phyloP scores from a whole-genome alignment of 2,888 invertebrate species.

The Hydrotaea diabolus region DNA sequence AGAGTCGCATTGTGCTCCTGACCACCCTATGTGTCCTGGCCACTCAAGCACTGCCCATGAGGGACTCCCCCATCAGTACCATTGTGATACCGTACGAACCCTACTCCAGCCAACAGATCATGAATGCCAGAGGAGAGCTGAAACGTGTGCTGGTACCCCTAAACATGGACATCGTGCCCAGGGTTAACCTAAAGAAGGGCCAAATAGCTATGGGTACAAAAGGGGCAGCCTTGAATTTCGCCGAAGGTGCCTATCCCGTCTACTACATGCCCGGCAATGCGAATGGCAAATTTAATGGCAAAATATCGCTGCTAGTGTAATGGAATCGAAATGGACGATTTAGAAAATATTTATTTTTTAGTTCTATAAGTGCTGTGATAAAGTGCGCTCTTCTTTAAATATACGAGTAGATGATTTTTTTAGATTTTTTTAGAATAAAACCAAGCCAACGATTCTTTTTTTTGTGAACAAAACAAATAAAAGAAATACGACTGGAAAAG shows the following conservation, averaged over 20 bases:
- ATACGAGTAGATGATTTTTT: no score
- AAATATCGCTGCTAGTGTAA: constrained; percentile 69
- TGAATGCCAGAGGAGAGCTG: constrained; percentile 45
- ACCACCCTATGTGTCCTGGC: not conserved
- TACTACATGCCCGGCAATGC: constrained; percentile 73
- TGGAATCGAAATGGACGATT: not conserved
- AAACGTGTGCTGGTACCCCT: constrained; percentile 67
- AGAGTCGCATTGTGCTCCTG: not conserved
- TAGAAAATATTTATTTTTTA: constrained; percentile 38
- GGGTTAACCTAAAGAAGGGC: constrained; percentile 61
- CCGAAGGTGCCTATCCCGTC: constrained; percentile 74
- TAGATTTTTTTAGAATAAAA: not conserved
- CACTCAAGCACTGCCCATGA: constrained; percentile 42
- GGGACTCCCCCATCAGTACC: constrained; percentile 69
- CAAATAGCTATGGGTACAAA: constrained; percentile 65
- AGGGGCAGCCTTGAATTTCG: constrained; percentile 69
- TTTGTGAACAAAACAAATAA: constrained; percentile 1
- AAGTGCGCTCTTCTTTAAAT: constrained; percentile 43
- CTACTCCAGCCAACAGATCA: constrained; percentile 61
- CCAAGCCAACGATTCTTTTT: not conserved
- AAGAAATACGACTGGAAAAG: not conserved
- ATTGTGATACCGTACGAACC: constrained; percentile 72
- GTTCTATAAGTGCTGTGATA: constrained; percentile 64
- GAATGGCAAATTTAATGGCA: constrained; percentile 74
- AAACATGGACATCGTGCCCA: constrained; percentile 63